These are phyloP conservation scores for Hypselothyrea guttata DNA, from an alignment of 2,888 invertebrate species.

Conservation along the genomic window DNA sequence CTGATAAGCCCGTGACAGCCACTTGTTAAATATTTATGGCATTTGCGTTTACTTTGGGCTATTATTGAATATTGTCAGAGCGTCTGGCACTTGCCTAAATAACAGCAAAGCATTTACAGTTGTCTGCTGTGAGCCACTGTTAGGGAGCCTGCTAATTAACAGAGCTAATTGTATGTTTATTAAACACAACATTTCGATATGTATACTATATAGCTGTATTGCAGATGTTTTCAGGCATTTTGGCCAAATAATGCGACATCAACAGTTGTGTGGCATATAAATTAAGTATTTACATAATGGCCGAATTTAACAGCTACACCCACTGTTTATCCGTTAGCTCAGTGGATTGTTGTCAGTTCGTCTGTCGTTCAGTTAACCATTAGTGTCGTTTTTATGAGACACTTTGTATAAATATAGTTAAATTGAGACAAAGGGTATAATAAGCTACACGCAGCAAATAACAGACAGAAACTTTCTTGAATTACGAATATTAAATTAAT, in stretches of 20 bases:
- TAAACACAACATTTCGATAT: too few relatives aligned
- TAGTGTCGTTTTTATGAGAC: too few relatives aligned
- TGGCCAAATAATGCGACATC: slow-evolving; percentile 5
- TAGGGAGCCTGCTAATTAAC: too few relatives aligned
- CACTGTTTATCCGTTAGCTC: not conserved
- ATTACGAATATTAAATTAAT: too few relatives aligned
- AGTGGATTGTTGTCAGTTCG: not conserved
- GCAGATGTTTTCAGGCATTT: slow-evolving; percentile 1
- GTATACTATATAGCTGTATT: not conserved
- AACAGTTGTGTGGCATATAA: slow-evolving; percentile 56
- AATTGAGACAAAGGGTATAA: too few relatives aligned
- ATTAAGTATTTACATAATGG: slow-evolving; percentile 38
- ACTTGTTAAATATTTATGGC: too few relatives aligned
- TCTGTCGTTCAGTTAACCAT: not conserved
- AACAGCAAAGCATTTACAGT: too few relatives aligned
- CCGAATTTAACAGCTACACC: slow-evolving; percentile 25
- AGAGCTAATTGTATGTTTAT: too few relatives aligned
- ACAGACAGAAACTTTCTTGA: too few relatives aligned
- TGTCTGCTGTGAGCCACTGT: too few relatives aligned
- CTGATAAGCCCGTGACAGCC: slow-evolving; percentile 32
- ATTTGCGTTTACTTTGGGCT: not conserved
- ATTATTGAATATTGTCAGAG: slow-evolving; percentile 20
- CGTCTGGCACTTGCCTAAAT: not conserved
- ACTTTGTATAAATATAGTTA: too few relatives aligned
- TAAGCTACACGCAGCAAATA: too few relatives aligned